Base-by-base conservation (phyloP, 2,797 vertebrate genomes). In the Hafferia zeledoni region DNA sequence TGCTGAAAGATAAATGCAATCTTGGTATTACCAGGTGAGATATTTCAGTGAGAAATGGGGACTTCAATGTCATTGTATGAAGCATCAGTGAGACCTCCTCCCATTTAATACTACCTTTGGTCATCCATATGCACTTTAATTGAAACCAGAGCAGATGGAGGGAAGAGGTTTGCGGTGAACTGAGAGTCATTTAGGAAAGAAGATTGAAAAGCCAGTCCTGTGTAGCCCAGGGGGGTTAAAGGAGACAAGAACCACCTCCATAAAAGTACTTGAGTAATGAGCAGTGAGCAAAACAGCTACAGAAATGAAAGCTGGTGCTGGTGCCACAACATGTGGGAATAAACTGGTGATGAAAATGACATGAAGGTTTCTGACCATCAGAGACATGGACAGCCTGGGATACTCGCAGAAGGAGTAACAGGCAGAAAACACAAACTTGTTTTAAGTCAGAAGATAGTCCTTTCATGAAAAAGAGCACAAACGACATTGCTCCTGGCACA, bases 101-200 rank as follows among this genome's bases (percentile, higher is more conserved):
- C n/a, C 28, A 56, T 69, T 93, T 90, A 90, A 92, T 87, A 75
- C 74, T 90, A 75, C 60, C 64, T 92, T 64, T 35, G 47, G 56
- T 82, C 41, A 92, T 76, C 52, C 56, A 43, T 77, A 60, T 77
- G 74, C 63, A 68, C 56, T 89, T 89, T 25, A 90, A 80, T 82
- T 85, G 81, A 87, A 93, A 89, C 22, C 49, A 56, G 24, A 71
- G 49, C 31, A 77, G 81, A 70, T 50, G 64, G 47, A 83, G 18
- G 47, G 67, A 95, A 90, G 63, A 94, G 55, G 83, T 93, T 83
- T 86, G 78, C 92, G 81, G 86, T 84, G 92, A 94, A 80, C 5
- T 46, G 49, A 92, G 64, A 90, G 63, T 63, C 70, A 84, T 92
- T 95, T 93, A 81, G 76, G 83, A 94, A 86, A 78, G 83, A 74